Base-by-base conservation (phyloP, 2,888 invertebrate genomes). In the Bursaphelenchus okinawaensis region DNA sequence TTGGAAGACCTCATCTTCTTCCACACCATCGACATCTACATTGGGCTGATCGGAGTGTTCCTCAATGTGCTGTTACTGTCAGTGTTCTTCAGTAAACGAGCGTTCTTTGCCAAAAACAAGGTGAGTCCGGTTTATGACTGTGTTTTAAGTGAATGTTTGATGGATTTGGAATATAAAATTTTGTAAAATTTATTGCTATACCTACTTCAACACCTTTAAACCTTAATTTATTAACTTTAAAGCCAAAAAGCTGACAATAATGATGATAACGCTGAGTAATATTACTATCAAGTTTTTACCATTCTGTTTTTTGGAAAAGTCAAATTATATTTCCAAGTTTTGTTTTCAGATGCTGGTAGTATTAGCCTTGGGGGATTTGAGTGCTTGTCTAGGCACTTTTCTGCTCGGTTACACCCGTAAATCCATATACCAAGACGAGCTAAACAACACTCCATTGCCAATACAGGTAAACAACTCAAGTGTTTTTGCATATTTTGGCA, bases 291-390 rank as follows among this genome's bases (percentile, higher is more conserved):
- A n/a, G n/a, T n/a, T n/a, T n/a, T n/a, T n/a, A n/a, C n/a, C n/a
- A n/a, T n/a, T n/a, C n/a, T n/a, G n/a, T n/a, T n/a, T n/a, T n/a
- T n/a, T n/a, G n/a, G n/a, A n/a, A n/a, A n/a, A n/a, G n/a, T n/a
- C n/a, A n/a, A n/a, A n/a, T n/a, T n/a, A n/a, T n/a, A n/a, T n/a
- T n/a, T n/a, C n/a, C n/a, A n/a, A n/a, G n/a, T n/a, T 29, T 51
- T 54, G 9, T 3, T 24, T 70, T 26, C 29, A 69, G 69, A 28
- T 69, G 68, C 52, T 69, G 23, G 52, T 69, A 0, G 52, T 69
- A 26, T 54, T 69, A 23, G 69, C 69, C n/a, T n/a, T 61, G n/a
- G 69, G 69, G 12, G 69, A 69, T 51, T 60, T 69, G 3, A 52
- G 56, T 16, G 59, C 69, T 16, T 70, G 69, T 28, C 31, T 65